Evolutionary conservation across 37 sponge, comb jelly and placozoan genomes (phyloP).

Genomic region (Spongia lamella): DNA sequence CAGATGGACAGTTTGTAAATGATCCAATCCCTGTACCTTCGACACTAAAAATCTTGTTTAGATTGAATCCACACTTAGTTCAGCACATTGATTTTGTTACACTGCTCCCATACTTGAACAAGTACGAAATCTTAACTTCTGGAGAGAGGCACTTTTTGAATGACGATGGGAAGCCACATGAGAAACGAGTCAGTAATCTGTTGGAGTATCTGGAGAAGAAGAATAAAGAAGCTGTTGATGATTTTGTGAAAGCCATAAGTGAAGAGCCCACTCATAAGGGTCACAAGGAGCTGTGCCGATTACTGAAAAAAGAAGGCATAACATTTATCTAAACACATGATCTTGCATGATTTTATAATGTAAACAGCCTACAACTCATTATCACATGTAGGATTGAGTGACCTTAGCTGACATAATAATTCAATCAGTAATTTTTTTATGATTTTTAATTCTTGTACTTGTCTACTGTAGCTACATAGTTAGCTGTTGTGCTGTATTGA

Average conservation of each 20-base stretch:
- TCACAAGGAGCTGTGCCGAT: neutral
- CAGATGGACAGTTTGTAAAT: no score
- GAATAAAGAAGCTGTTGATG: neutral
- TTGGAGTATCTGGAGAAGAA: neutral
- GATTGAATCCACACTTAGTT: neutral
- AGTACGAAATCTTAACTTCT: neutral
- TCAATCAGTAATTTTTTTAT: no score
- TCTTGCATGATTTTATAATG: no score
- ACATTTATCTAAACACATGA: no score
- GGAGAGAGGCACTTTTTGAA: neutral
- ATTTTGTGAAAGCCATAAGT: conserved; percentile 2
- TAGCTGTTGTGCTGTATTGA: no score
- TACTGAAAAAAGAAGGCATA: neutral
- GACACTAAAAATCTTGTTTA: neutral
- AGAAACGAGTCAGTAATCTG: neutral
- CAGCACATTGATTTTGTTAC: neutral
- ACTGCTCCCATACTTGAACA: conserved; percentile 9
- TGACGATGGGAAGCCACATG: neutral
- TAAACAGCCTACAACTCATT: no score
- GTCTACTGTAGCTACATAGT: no score
- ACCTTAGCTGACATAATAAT: no score
- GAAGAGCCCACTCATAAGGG: neutral
- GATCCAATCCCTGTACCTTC: no score
- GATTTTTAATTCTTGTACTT: no score
- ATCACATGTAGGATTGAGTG: no score